Base-by-base conservation (phyloP, 2,888 invertebrate genomes). In the Bhutanitis thaidina region DNA sequence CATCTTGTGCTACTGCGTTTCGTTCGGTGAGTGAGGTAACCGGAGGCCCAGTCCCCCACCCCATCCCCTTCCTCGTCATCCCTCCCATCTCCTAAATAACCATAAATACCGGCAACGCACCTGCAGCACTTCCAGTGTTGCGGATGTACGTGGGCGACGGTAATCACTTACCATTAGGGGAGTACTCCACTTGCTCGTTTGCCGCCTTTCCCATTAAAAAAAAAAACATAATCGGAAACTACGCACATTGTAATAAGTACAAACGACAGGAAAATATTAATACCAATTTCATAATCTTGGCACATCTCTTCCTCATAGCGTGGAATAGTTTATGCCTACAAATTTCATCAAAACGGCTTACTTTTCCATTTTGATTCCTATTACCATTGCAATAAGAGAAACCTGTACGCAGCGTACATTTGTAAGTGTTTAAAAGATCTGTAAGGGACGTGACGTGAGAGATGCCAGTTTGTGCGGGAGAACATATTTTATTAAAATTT, bases 401-500 rank as follows among this genome's bases (percentile, higher is more conserved):
- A 41, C 14, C 36, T 13, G 25, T 32, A 40, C 41, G 45, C 45
- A 25, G 39, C 41, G 41, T 52, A 58, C 58, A 56, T 59, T 67
- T 58, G 60, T 59, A 66, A 70, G 70, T 70, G 71, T 73, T 72
- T 76, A 71, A 70, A 66, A 70, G 73, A 71, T 74, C 68, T 69
- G 74, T 72, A 68, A 67, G 67, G 64, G 71, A 74, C 74, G 77
- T 76, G 76, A 76, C 71, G 75, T 65, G 70, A 55, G 61, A 70
- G 63, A 73, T 67, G 68, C 66, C 68, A 73, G 73, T 77, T 77
- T 77, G 71, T 71, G 71, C 74, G 73, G 66, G 70, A 67, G 67
- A 79, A 80, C 74, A 78, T 80, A 79, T 80, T 80, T 80, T 81
- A 81, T 80, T 80, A 79, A 78, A 80, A 80, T 77, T 81, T 80